Evolutionary conservation across 2,888 invertebrate species (phyloP).

Genomic region (Tipula vernalis): DNA sequence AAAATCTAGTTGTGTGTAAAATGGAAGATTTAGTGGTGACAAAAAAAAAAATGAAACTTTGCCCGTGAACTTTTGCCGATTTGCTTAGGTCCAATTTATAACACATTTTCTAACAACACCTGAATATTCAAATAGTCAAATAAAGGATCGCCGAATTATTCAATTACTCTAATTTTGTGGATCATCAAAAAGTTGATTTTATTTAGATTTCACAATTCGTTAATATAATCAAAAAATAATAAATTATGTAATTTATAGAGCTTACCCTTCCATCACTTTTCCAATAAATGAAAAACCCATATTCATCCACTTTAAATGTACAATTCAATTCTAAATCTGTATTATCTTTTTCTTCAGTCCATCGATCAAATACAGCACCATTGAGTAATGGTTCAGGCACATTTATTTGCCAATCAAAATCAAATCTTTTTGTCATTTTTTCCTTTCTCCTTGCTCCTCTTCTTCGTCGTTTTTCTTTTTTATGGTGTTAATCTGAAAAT

Average conservation of each 20-base stretch:
- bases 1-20: too few relatives aligned
- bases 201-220: too few relatives aligned
- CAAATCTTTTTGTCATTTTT: slow-evolving; percentile 93
- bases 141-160: too few relatives aligned
- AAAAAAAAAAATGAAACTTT: too few relatives aligned
- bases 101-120: too few relatives aligned
- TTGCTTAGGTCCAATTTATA: too few relatives aligned
- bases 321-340: slow-evolving; percentile 80
- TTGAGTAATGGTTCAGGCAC: slow-evolving; percentile 69
- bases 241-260: neutral
- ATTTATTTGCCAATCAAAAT: slow-evolving; percentile 95
- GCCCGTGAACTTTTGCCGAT: too few relatives aligned
- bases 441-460: neutral
- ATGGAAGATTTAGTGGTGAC: too few relatives aligned
- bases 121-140: too few relatives aligned
- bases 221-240: too few relatives aligned
- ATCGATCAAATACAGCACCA: slow-evolving; percentile 89
- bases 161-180: too few relatives aligned
- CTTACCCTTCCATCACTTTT: slow-evolving; percentile 85
- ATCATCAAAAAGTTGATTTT: too few relatives aligned
- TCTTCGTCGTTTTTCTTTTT: neutral
- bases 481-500: neutral
- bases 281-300: slow-evolving; percentile 98
- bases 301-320: slow-evolving; percentile 88
- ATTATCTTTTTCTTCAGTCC: slow-evolving; percentile 95